phyloP scores from a whole-genome alignment of 37 sponge, comb jelly and placozoan species.

The Tethya wilhelma region DNA sequence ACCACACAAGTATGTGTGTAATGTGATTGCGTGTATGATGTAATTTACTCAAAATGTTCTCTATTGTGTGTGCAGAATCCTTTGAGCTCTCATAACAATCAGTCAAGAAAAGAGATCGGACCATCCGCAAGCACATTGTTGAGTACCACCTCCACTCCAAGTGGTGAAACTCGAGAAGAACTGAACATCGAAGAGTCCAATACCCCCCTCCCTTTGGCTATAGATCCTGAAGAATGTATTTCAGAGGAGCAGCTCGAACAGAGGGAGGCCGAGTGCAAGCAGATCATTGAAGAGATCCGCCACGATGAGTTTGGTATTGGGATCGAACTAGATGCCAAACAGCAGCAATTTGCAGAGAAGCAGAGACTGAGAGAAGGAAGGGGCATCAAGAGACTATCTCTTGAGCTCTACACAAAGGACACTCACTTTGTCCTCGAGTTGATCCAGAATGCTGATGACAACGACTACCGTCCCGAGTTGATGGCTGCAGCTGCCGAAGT shows the following conservation, averaged over 20 bases:
- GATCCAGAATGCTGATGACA: conserved; percentile 81
- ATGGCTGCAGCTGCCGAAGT: background rate
- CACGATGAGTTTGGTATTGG: conserved; percentile 71
- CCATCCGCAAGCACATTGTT: too few species aligned
- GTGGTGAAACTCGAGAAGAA: too few species aligned
- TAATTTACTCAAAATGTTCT: too few species aligned
- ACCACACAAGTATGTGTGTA: too few species aligned
- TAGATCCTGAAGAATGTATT: background rate
- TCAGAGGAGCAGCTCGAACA: background rate
- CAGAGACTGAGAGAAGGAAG: conserved; percentile 59
- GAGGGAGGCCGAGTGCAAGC: conserved; percentile 7
- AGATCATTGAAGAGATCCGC: conserved; percentile 38
- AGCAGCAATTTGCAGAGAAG: conserved; percentile 37
- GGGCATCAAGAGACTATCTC: conserved; percentile 62
- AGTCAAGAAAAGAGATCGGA: too few species aligned
- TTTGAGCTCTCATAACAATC: too few species aligned
- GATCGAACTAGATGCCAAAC: conserved; percentile 30
- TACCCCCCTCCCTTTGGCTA: background rate
- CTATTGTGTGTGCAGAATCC: too few species aligned
- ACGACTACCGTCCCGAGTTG: conserved; percentile 28
- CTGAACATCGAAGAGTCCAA: too few species aligned
- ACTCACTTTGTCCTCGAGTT: conserved; percentile 81
- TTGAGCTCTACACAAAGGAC: conserved; percentile 76
- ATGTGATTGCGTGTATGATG: too few species aligned
- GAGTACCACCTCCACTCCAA: too few species aligned